Evolutionary conservation across 2,113 vertebrate species (phyloP).

Genomic region (Cromileptes altivelis): DNA sequence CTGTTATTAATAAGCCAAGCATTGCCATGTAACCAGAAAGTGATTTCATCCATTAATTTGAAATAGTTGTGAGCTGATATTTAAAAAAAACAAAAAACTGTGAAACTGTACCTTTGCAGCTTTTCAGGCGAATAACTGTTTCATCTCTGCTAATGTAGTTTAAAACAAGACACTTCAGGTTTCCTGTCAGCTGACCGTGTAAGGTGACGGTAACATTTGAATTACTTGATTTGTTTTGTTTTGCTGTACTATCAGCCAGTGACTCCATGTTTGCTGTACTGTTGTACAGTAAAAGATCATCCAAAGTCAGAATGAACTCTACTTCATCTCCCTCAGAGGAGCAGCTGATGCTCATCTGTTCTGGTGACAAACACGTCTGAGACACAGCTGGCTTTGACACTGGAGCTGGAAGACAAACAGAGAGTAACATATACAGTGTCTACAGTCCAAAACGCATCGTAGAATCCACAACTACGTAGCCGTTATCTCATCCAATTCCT

Average conservation of each 20-base stretch:
- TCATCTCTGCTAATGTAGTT: slow-evolving; percentile 44
- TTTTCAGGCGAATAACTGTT: slow-evolving; percentile 5
- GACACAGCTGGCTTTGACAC: slow-evolving; percentile 50
- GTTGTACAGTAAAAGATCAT: background rate
- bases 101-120: slow-evolving; percentile 44
- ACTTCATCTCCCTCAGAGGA: slow-evolving; percentile 43
- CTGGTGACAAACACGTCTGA: slow-evolving; percentile 55
- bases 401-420: slow-evolving; percentile 36
- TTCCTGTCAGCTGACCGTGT: slow-evolving; percentile 23
- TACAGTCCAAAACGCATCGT: background rate
- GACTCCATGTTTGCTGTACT: background rate
- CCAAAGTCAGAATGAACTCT: slow-evolving; percentile 40
- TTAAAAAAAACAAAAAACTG: background rate
- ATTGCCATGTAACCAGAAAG: background rate
- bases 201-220: slow-evolving; percentile 21
- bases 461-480: background rate
- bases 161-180: slow-evolving; percentile 35
- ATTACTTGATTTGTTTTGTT: background rate
- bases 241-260: too few species aligned
- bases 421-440: background rate
- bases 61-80: background rate
- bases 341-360: slow-evolving; percentile 47
- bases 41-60: too few species aligned
- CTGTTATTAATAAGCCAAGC: too few species aligned
- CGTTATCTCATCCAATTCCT: too few species aligned